A percentile compares a stretch with the other conserved stretches of the same genome.
phyloP scores from a whole-genome alignment of 1,140 invertebrate genomes.

The Drosophila micromelanica region DNA sequence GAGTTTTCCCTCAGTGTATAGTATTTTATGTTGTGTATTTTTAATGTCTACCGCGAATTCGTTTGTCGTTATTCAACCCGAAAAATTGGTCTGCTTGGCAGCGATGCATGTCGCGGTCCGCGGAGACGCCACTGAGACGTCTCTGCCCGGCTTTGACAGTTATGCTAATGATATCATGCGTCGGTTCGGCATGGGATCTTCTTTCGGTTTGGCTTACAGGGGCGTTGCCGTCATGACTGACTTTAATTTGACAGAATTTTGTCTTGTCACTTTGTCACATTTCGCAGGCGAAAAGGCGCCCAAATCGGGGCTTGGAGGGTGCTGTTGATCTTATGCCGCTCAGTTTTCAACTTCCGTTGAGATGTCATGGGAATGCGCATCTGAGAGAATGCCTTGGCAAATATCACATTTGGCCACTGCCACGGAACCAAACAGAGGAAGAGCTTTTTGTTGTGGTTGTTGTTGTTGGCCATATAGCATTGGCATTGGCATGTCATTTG shows the following conservation, averaged over 20 bases:
- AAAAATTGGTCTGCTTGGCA: constrained; percentile 70
- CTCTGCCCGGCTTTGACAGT: constrained; percentile 61
- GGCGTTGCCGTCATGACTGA: constrained; percentile 61
- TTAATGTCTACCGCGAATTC: constrained; percentile 60
- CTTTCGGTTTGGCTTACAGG: background rate
- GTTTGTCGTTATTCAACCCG: constrained; percentile 31
- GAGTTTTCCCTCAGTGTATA: background rate
- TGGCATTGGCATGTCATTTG: constrained; percentile 76
- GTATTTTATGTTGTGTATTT: constrained; percentile 3
- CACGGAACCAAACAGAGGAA: constrained; percentile 38
- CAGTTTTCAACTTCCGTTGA: constrained; percentile 81
- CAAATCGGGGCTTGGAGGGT: constrained; percentile 2
- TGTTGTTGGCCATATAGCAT: constrained; percentile 29
- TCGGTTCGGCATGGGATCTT: constrained; percentile 1
- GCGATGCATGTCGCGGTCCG: constrained; percentile 48
- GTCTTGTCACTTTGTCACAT: constrained; percentile 74
- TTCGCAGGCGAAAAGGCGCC: constrained; percentile 40
- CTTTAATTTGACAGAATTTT: constrained; percentile 83
- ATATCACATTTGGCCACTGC: constrained; percentile 66
- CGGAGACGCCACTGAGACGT: constrained; percentile 31
- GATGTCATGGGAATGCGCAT: constrained; percentile 72
- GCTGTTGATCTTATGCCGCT: constrained; percentile 79
- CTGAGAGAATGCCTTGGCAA: constrained; percentile 44
- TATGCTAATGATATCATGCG: constrained; percentile 72
- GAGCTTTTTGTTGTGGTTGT: constrained; percentile 60